Evolutionary conservation across 2,113 vertebrate species (phyloP).

Genomic region (Daphoenositta chrysoptera): DNA sequence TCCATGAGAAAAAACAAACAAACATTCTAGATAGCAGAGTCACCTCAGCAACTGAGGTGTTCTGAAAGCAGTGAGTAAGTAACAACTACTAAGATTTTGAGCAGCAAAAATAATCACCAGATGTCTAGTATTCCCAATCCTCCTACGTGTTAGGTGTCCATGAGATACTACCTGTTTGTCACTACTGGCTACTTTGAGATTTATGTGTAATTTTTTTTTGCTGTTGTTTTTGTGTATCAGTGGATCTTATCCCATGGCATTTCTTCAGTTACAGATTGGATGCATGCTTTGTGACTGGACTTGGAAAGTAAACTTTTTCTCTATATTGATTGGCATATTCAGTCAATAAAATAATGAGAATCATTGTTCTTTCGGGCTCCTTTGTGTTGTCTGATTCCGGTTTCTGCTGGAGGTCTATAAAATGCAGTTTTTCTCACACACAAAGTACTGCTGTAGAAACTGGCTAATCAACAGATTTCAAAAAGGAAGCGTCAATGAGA

Average conservation of each 20-base stretch:
- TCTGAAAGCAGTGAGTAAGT: not conserved
- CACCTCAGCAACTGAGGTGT: not conserved
- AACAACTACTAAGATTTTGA: not conserved
- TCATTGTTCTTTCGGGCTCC: rapidly evolving
- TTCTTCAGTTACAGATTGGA: not conserved
- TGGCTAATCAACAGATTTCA: not conserved
- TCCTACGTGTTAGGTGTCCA: not conserved
- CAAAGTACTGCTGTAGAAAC: not conserved
- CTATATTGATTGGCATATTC: not conserved
- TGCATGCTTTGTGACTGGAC: not conserved
- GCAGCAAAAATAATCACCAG: not conserved
- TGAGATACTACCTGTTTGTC: not conserved
- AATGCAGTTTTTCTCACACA: not conserved
- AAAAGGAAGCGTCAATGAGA: not conserved
- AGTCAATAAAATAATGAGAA: not conserved
- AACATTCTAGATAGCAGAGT: not conserved
- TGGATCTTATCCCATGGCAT: not conserved
- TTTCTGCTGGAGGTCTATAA: not conserved
- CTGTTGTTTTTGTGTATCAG: not conserved
- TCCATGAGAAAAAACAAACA: not conserved
- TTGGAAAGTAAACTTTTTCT: not conserved
- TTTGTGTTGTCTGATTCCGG: not conserved
- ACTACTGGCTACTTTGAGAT: not conserved
- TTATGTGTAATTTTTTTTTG: not conserved
- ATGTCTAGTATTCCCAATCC: not conserved